These are phyloP conservation scores for Caenorhabditis sinica DNA, from an alignment of 2,888 invertebrate species.

Conservation along the genomic window DNA sequence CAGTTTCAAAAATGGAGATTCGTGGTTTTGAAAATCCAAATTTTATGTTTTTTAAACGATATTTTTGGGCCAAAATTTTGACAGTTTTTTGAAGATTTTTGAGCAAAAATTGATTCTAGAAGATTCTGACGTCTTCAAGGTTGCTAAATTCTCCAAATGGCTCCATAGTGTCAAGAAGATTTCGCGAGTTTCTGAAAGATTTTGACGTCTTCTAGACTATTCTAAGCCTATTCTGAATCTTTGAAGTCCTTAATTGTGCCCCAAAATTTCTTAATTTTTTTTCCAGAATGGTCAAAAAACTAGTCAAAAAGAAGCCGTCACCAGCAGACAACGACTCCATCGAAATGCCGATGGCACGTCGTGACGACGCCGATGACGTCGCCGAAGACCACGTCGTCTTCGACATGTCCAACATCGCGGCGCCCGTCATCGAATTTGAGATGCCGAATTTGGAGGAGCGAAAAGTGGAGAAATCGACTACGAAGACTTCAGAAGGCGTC, in stretches of 20 bases:
- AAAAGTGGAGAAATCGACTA: not conserved
- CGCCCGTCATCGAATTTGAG: slow-evolving; percentile 64
- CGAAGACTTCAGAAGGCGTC: not conserved
- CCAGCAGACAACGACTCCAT: not conserved
- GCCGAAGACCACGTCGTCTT: slow-evolving; percentile 60
- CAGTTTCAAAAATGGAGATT: too few species aligned
- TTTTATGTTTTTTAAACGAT: not conserved
- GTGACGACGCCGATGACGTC: slow-evolving; percentile 45
- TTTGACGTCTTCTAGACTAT: not conserved
- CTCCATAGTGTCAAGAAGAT: too few species aligned
- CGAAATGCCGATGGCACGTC: slow-evolving; percentile 49
- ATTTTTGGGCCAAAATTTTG: too few species aligned
- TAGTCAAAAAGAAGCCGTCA: slow-evolving; percentile 36
- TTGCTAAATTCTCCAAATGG: too few species aligned
- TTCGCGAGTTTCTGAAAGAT: too few species aligned
- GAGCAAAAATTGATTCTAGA: too few species aligned
- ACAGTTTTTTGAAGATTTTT: not conserved
- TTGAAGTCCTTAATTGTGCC: not conserved
- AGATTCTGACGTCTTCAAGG: too few species aligned
- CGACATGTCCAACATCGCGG: slow-evolving; percentile 58
- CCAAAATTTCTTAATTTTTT: not conserved
- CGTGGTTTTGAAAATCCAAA: not conserved
- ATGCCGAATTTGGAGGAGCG: slow-evolving; percentile 53
- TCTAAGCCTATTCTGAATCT: too few species aligned
- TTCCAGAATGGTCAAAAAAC: slow-evolving; percentile 33